Evolutionary conservation across 2,113 vertebrate genomes (phyloP), one percentile per base, ranked within the genome.

Genomic region (Paracanthobrama guichenoti): DNA sequence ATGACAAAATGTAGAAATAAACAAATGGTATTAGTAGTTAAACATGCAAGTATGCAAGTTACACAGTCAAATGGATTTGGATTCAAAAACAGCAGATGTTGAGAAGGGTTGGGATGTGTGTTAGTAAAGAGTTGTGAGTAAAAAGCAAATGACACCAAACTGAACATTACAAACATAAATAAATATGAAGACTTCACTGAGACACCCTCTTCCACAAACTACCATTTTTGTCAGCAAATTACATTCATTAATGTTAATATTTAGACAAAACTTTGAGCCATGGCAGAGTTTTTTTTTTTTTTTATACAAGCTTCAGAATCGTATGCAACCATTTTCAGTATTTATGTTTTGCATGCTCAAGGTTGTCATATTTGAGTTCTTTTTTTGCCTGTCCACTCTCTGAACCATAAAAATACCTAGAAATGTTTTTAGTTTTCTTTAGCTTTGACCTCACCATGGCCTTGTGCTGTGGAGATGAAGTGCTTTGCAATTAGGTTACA

Each of bases 31-130:
- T 89, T 90, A 91, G 90, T 90, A 18, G 67, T 88, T 84, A 90
- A 79, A 88, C 2, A 94, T 93, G 93, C 93, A 92, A 42, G 42
- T 82, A 86, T 91, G 87, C 87, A 88, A 18, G 50, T 92, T 89
- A 69, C 72, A 87, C 22, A 26, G 57, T 66, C 44, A 92, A 91
- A 91, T 82, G 76, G 84, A 88, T 85, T 79, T 67, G 46, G 64
- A 77, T 85, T n/a, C 20, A 46, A 84, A 90, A 44, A 22, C 71
- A 86, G 85, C 86, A 84, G 66, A 79, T 87, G 82, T 81, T 75
- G 16, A 69, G 55, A 86, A 86, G 28, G 53, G 73, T 81, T 75
- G 82, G 84, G 24, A 57, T 74, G 85, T 88, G 89, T 79, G 84
- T 74, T 62, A 71, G 26, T 59, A 85, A 42, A 55, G 67, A 81